Base-by-base conservation (phyloP, 2,888 invertebrate genomes). In the Epicampocera succincta region DNA sequence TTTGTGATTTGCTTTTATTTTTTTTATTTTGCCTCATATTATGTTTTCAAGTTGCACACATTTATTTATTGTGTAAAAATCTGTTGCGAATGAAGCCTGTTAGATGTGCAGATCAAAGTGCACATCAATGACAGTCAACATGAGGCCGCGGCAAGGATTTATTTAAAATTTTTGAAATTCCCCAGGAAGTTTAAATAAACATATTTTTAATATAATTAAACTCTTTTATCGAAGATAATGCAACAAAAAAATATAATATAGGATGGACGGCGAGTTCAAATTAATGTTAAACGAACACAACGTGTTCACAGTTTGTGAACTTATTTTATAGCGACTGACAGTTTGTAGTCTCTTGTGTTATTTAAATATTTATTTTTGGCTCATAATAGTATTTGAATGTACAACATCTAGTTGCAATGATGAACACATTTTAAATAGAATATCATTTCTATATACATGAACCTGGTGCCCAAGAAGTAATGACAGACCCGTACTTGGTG, bases 21-120 rank as follows among this genome's bases (percentile, higher is more conserved):
- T 54, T 25, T 63, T 46, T n/a, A 25, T 25, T 25, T 15, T 15
- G 11, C n/a, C 12, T 15, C 8, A 46, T 69, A 54, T 63, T 25
- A 33, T 58, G 46, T 66, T 66, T 66, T 58, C 58, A 75, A 75
- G 66, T 42, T 48, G 48, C 58, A 21, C 25, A 56, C 54, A 74
- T 56, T 75, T 66, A 46, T 56, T 56, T 65, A 6, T 46, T 25
- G 40, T 25, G 25, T 48, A n/a, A 48, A 74, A 58, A 58, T 48
- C 42, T 42, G 40, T 50, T 66, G 38, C 11, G 58, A 58, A 48
- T 66, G n/a, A 66, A 58, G 46, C 42, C 58, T n/a, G 40, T 58
- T 75, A 66, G n/a, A 50, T 58, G 12, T 46, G 58, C 19, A 48
- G 33, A 33, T 33, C 33, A 42, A 4, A 48, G 29, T 58, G 44